phyloP scores from a whole-genome alignment of 2,888 invertebrate genomes.

The Laspeyria flexula region DNA sequence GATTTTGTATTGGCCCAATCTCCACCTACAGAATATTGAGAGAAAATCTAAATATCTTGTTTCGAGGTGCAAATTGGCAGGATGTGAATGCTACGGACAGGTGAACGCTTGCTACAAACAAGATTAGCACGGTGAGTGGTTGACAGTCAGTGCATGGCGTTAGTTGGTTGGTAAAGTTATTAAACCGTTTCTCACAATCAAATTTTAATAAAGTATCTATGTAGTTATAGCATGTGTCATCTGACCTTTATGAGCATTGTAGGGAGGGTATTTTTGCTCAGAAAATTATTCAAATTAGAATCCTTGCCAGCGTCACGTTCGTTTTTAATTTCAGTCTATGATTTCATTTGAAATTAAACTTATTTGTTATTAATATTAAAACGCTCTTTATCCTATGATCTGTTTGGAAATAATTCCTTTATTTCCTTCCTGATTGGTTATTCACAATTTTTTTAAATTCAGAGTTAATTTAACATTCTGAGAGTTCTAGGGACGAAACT shows the following conservation, averaged over 20 bases:
- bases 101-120: neutral
- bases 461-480: no score
- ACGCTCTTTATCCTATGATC: no score
- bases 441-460: no score
- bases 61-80: constrained; percentile 2
- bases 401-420: no score
- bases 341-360: neutral
- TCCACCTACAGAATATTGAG: neutral
- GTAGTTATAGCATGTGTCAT: constrained; percentile 10
- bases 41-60: constrained; percentile 1
- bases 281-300: constrained; percentile 32
- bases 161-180: neutral
- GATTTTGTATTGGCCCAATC: neutral
- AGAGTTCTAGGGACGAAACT: no score
- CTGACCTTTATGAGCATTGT: constrained; percentile 10
- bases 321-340: constrained; percentile 14
- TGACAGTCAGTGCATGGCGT: neutral
- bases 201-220: constrained; percentile 12
- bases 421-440: no score
- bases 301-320: constrained; percentile 2
- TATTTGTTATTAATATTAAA: neutral
- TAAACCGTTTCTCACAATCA: constrained; percentile 12
- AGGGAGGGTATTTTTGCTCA: constrained; percentile 1
- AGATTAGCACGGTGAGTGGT: neutral
- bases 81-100: neutral